Conservation (phyloP, 2,888 invertebrate species). For the Mimumesa dahlbomi region DNA sequence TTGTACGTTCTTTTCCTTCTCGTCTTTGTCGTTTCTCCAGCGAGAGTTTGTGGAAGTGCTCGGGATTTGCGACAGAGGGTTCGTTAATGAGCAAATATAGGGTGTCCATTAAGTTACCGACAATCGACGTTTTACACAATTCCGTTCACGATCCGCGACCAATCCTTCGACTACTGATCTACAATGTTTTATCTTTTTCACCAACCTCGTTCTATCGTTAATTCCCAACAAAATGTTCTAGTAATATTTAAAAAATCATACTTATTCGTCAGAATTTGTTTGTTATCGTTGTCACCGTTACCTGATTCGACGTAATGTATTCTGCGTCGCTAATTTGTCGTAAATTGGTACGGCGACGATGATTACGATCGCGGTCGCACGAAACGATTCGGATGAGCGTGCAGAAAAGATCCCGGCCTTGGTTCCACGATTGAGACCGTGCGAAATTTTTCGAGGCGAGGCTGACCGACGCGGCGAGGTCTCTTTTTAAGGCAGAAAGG, state of each 20-base stretch:
- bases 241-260: too few relatives aligned
- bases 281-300: too few relatives aligned
- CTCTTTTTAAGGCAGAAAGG: constrained; percentile 41
- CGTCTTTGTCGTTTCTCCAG: constrained; percentile 51
- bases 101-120: constrained; percentile 67
- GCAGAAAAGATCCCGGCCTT: constrained; percentile 3
- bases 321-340: too few relatives aligned
- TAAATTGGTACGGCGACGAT: neutral
- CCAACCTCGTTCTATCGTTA: too few relatives aligned
- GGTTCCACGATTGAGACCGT: constrained; percentile 31
- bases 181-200: too few relatives aligned
- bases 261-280: too few relatives aligned
- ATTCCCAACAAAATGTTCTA: too few relatives aligned
- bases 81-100: constrained; percentile 73
- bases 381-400: neutral
- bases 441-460: constrained; percentile 44
- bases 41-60: constrained; percentile 63
- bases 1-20: constrained; percentile 50
- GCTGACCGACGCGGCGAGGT: constrained; percentile 14
- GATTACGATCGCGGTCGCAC: neutral
- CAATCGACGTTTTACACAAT: constrained; percentile 44
- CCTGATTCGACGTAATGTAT: too few relatives aligned
- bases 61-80: constrained; percentile 70
- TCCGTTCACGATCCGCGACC: constrained; percentile 12
- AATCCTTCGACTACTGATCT: neutral